A percentile compares a stretch with the other conserved stretches of the same genome.
These are phyloP conservation scores for Nannospalax galili DNA, from an alignment of 2,113 vertebrate genomes.

Conservation along the genomic window DNA sequence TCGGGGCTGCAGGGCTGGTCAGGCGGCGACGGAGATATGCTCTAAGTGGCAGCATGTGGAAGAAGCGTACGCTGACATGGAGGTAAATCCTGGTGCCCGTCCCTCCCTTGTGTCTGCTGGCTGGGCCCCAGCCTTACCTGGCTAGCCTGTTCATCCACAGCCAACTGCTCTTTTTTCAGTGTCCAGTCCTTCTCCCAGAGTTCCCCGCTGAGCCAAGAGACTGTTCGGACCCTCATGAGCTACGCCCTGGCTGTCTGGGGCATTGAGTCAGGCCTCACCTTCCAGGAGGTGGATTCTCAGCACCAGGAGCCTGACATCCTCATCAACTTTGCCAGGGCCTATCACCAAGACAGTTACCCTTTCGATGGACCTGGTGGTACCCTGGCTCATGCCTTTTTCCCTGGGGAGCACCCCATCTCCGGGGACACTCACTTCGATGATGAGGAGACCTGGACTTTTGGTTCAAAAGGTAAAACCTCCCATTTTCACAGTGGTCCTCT, in stretches of 20 bases:
- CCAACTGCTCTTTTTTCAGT: conserved; percentile 57
- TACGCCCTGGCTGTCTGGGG: conserved; percentile 67
- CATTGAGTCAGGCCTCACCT: conserved; percentile 51
- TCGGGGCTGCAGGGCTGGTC: conserved; percentile 87
- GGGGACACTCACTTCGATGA: conserved; percentile 95
- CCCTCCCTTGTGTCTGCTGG: neutral
- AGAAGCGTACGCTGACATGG: conserved; percentile 89
- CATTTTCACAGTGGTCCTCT: neutral
- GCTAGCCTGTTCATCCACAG: neutral
- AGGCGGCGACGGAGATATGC: conserved; percentile 85
- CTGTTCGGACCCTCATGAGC: conserved; percentile 56
- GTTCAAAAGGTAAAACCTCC: conserved; percentile 69
- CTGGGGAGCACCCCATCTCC: conserved; percentile 85
- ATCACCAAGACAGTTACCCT: conserved; percentile 93
- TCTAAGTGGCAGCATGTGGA: conserved; percentile 88
- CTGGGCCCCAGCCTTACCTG: neutral
- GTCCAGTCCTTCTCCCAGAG: conserved; percentile 78
- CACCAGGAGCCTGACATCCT: conserved; percentile 85
- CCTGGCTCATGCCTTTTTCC: conserved; percentile 95
- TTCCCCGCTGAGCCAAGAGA: conserved; percentile 38
- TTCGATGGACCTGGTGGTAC: conserved; percentile 94
- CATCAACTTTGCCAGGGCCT: conserved; percentile 86
- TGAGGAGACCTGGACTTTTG: conserved; percentile 90
- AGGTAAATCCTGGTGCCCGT: conserved; percentile 78
- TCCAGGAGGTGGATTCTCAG: conserved; percentile 56